Base-by-base conservation (phyloP, 2,797 vertebrate species). In the Acomys russatus region DNA sequence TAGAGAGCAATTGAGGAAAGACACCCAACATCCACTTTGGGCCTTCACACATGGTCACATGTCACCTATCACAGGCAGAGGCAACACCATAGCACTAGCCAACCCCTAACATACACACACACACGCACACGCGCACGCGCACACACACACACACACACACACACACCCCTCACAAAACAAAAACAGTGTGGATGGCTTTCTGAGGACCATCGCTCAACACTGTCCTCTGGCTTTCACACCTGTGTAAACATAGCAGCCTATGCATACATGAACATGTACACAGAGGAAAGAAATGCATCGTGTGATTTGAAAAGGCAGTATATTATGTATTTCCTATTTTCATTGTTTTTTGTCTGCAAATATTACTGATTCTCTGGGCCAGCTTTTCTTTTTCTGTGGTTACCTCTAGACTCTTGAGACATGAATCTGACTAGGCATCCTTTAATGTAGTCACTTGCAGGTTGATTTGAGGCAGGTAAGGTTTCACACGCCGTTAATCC, bases 361-460 rank as follows among this genome's bases (percentile, higher is more conserved):
- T 61, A 74, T 56, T 17, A 59, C 51, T 85, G 28, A 59, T 83
- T 86, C 56, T 94, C 15, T 18, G 25, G 63, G 17, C 0, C 33
- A 15, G 56, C 9, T 30, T 66, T 77, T 28, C 1, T 78, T 70
- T 70, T 64, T 51, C 22, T 66, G 1, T 25, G 68, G 35, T 73
- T 49, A 54, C 30, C 84, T 92, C 25, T 84, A 56, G 44, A 71
- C 33, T 80, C 54, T 83, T 73, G 74, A 59, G 17, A 83, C 2
- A 33, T 33, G 2, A n/a, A 35, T 59, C 3, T 77, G 38, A 35
- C 63, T 54, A 10, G 82, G 35, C n/a, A 74, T 74, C 14, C 18
- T 88, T 77, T 17, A 66, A 61, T 85, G 70, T 59, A 59, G 74
- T 90, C 28, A 74, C 18, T 74, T 94, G 73, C 91, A 92, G 11